Base-by-base conservation (phyloP, 1,140 invertebrate species). In the Halesus radiatus region DNA sequence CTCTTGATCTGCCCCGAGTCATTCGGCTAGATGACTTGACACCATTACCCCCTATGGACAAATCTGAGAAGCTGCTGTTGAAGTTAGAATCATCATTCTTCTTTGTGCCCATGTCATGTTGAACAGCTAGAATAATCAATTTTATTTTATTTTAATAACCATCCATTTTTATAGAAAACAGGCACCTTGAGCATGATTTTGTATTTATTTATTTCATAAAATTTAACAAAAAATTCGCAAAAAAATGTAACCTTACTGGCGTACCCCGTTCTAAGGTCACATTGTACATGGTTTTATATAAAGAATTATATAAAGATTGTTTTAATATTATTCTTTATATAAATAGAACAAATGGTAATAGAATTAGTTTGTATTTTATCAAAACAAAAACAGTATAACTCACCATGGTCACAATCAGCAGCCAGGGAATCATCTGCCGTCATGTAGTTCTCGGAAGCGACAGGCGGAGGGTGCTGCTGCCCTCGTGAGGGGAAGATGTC, bases 401-500 rank as follows among this genome's bases (percentile, higher is more conserved):
- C 72, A 83, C 78, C 60, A 62, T 53, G 52, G 52, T 83, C 81
- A 15, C 20, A n/a, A 64, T 80, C 81, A 3, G 76, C 53, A 18
- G 53, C 22, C 7, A 82, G 32, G 13, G 81, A 83, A 73, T 83
- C 81, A 56, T 75, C 81, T 18, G 60, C 79, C 5, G 78, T 66
- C 4, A 54, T 16, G 45, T 82, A 82, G n/a, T 79, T 79, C 18
- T 62, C 16, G 16, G 50, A 72, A 18, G 22, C 16, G 16, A 22
- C 16, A 13, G 18, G 54, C 53, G 26, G n/a, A 3, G 56, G 37
- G 18, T 45, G 18, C n/a, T 45, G 66, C 15, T n/a, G 37, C 6
- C n/a, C 16, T 16, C 66, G 73, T 15, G 54, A 54, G 8, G 94
- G 93, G 86, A 96, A 96, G 73, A 97, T 89, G 54, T 92, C 90